A percentile compares a stretch with the other conserved stretches of the same genome.
phyloP scores from a whole-genome alignment of 2,113 vertebrate genomes.

The Malurus cyaneus region DNA sequence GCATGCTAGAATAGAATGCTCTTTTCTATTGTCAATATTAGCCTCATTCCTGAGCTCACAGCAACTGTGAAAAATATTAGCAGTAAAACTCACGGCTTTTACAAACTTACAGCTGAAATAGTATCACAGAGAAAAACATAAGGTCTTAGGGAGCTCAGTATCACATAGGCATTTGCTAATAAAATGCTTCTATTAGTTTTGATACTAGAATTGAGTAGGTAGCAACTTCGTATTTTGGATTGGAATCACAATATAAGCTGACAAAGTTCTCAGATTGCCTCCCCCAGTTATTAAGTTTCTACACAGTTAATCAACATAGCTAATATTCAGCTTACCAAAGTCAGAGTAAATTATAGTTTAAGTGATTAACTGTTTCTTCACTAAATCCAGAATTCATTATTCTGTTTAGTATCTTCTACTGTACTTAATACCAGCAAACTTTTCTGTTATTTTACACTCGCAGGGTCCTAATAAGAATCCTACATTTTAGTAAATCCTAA shows the following conservation, averaged over 20 bases:
- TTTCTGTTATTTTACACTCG: not conserved
- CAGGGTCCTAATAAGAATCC: not conserved
- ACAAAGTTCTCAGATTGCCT: not conserved
- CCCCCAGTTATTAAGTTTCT: not conserved
- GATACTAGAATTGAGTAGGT: not conserved
- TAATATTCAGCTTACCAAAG: not conserved
- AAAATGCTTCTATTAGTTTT: not conserved
- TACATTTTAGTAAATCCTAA: not conserved
- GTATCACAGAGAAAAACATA: not conserved
- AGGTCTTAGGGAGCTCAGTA: not conserved
- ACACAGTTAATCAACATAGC: not conserved
- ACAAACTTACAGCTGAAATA: not conserved
- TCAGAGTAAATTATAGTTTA: not conserved
- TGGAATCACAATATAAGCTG: not conserved
- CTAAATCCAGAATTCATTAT: not conserved
- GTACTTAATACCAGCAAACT: not conserved
- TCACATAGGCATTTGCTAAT: not conserved
- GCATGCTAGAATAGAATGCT: not conserved
- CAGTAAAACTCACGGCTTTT: not conserved
- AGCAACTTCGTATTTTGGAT: not conserved
- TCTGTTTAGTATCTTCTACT: not conserved
- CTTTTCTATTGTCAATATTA: not conserved
- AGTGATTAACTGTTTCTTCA: not conserved
- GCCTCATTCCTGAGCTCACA: not conserved
- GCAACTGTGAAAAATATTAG: not conserved